Conservation (phyloP, 2,797 vertebrate species). For the Masticophis lateralis region DNA sequence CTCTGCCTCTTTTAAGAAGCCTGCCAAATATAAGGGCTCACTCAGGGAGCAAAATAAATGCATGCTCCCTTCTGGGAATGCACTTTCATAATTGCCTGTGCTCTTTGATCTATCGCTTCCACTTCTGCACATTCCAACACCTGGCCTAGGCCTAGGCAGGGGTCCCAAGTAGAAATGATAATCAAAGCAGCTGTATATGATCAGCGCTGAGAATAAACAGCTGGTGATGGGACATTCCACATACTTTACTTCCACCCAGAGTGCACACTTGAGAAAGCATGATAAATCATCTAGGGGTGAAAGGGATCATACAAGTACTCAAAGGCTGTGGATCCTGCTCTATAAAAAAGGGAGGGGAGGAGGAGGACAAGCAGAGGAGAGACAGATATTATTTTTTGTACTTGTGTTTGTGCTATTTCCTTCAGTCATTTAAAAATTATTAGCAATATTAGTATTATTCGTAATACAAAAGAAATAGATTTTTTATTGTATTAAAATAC, state of each 20-base stretch:
- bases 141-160: constrained; percentile 14
- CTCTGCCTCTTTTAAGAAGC: constrained; percentile 7
- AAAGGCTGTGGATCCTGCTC: not conserved
- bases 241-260: constrained; percentile 45
- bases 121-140: constrained; percentile 38
- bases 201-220: constrained; percentile 32
- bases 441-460: not conserved
- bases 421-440: not conserved
- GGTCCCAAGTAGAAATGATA: constrained; percentile 34
- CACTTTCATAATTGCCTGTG: constrained; percentile 22
- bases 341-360: not conserved
- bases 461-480: not conserved
- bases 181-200: constrained; percentile 9
- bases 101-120: constrained; percentile 3
- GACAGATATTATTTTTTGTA: not conserved
- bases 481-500: not conserved
- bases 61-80: constrained; percentile 31
- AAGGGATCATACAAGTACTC: not conserved
- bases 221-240: constrained; percentile 27
- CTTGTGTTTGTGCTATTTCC: not conserved
- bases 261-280: constrained; percentile 38
- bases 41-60: constrained; percentile 22
- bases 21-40: constrained; percentile 23
- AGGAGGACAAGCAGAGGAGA: not conserved
- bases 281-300: constrained; percentile 9